Percentiles rank a stretch among this genome's conserved stretches.
phyloP scores from a whole-genome alignment of 1,140 invertebrate genomes.

The Eumeta japonica region DNA sequence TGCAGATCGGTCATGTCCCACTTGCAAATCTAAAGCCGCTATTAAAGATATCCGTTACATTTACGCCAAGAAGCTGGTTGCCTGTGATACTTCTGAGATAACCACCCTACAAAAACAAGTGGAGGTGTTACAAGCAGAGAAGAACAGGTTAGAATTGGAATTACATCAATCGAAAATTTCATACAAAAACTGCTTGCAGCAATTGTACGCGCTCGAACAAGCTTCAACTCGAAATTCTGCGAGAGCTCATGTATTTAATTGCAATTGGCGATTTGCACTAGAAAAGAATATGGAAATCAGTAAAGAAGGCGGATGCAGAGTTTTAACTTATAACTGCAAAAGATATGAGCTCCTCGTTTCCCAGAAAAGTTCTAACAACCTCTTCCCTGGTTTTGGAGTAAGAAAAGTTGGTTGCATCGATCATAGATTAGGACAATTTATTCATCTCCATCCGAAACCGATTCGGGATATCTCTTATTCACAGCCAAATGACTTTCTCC shows the following conservation, averaged over 20 bases:
- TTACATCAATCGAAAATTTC: constrained; percentile 37
- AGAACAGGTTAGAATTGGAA: constrained; percentile 33
- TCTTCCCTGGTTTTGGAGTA: constrained; percentile 78
- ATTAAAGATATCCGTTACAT: constrained; percentile 71
- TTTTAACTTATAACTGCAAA: constrained; percentile 68
- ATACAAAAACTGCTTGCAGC: constrained; percentile 45
- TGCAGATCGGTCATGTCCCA: constrained; percentile 69
- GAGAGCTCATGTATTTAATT: constrained; percentile 6
- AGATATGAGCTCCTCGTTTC: constrained; percentile 65
- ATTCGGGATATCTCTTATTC: constrained; percentile 81
- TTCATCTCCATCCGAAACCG: constrained; percentile 66
- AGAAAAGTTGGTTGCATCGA: constrained; percentile 70
- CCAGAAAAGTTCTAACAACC: constrained; percentile 65
- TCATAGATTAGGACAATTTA: constrained; percentile 60
- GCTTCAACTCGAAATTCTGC: constrained; percentile 15
- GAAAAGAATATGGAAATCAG: constrained; percentile 67
- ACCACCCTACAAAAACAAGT: constrained; percentile 58
- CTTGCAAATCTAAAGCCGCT: constrained; percentile 79
- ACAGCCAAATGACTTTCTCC: constrained; percentile 64
- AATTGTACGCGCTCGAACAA: constrained; percentile 43
- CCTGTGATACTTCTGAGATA: constrained; percentile 55
- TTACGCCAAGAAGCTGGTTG: constrained; percentile 54
- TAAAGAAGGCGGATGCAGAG: constrained; percentile 72
- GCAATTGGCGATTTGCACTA: constrained; percentile 56
- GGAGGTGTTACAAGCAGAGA: constrained; percentile 35